Evolutionary conservation across 2,888 invertebrate genomes (phyloP).

Genomic region (Unio delphinus): DNA sequence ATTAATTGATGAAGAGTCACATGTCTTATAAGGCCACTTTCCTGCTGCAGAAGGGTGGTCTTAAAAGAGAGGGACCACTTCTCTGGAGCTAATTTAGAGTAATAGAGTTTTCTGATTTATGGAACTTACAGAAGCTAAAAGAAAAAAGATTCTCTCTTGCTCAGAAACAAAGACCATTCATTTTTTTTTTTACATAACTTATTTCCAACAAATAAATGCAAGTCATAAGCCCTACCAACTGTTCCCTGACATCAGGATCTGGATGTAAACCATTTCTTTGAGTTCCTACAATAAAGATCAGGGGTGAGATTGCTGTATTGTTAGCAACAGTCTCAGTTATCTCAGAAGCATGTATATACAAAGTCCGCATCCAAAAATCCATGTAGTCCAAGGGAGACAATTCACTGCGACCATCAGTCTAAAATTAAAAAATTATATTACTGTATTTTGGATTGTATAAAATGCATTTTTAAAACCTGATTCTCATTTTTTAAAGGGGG

Average conservation of each 20-base stretch:
- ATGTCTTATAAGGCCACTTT: no score
- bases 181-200: neutral
- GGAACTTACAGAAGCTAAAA: neutral
- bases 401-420: constrained; percentile 20
- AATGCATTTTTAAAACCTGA: neutral
- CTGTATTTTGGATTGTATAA: neutral
- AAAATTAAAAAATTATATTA: neutral
- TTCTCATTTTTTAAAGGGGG: no score
- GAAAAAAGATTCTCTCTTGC: neutral
- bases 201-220: neutral
- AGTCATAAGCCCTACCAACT: constrained; percentile 38
- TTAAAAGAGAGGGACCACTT: no score
- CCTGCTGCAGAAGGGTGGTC: no score
- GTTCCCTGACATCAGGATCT: constrained; percentile 46
- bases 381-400: constrained; percentile 63
- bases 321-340: constrained; percentile 49
- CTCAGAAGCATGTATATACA: constrained; percentile 66
- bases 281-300: constrained; percentile 71
- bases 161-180: neutral
- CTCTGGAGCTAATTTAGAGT: neutral
- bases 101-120: neutral
- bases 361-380: constrained; percentile 67
- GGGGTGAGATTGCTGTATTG: constrained; percentile 64
- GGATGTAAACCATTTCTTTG: constrained; percentile 65
- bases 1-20: no score